phyloP scores from a whole-genome alignment of 2,888 invertebrate species.

The Cataglyphis cursor region DNA sequence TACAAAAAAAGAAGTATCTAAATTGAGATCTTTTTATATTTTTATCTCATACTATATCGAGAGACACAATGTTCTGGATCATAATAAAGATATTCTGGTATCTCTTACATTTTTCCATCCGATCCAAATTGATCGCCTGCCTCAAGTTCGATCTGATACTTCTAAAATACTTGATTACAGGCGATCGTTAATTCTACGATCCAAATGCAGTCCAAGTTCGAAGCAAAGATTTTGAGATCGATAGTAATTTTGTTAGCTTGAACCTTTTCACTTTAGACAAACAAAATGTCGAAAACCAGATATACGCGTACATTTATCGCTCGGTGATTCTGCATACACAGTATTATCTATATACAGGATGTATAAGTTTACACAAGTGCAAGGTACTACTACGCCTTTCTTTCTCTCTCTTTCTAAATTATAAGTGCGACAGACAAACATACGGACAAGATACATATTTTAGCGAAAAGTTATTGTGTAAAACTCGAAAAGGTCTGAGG shows the following conservation, averaged over 20 bases:
- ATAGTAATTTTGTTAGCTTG: slow-evolving; percentile 10
- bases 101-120: slow-evolving; percentile 7
- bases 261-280: slow-evolving; percentile 8
- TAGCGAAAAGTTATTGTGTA: slow-evolving; percentile 49
- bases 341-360: slow-evolving; percentile 36
- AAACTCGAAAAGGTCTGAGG: slow-evolving; percentile 78
- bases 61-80: not conserved
- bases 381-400: slow-evolving; percentile 25
- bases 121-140: not conserved
- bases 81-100: not conserved
- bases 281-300: slow-evolving; percentile 28
- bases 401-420: slow-evolving; percentile 29
- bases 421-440: slow-evolving; percentile 36
- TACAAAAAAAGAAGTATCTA: slow-evolving; percentile 11
- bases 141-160: not conserved
- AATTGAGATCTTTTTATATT: not conserved
- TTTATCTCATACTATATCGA: not conserved
- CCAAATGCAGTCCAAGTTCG: slow-evolving; percentile 12
- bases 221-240: slow-evolving; percentile 7
- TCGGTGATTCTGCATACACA: slow-evolving; percentile 27
- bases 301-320: slow-evolving; percentile 23
- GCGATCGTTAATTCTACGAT: slow-evolving; percentile 20
- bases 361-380: slow-evolving; percentile 46
- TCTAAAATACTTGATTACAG: not conserved
- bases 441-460: slow-evolving; percentile 37